Percentiles rank a stretch among this genome's conserved stretches.
Evolutionary conservation across 2,888 invertebrate species (phyloP).

Genomic region (Trissolcus japonicus): DNA sequence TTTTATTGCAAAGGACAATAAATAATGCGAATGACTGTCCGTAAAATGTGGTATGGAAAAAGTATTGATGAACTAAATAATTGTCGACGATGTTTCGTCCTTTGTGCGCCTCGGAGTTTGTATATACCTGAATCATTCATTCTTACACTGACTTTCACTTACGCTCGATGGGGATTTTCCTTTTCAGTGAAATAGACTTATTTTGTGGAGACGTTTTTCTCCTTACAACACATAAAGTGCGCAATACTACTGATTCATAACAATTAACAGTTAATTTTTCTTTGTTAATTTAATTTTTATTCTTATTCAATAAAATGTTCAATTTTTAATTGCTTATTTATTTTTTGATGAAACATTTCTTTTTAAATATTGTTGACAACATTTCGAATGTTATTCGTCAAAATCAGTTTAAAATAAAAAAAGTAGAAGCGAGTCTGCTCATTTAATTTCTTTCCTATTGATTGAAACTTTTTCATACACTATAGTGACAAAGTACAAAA

Average conservation of each 20-base stretch:
- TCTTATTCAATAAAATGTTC: background rate
- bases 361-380: no score
- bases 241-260: no score
- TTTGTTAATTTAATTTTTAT: no score
- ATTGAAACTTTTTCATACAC: no score
- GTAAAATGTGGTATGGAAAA: background rate
- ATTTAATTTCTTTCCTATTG: no score
- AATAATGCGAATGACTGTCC: no score
- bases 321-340: no score
- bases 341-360: no score
- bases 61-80: background rate
- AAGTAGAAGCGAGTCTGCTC: background rate
- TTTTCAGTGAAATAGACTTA: conserved; percentile 53
- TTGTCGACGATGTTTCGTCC: no score
- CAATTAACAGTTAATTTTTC: no score
- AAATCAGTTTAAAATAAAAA: background rate
- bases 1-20: background rate
- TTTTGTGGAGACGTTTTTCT: conserved; percentile 47
- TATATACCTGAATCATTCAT: conserved; percentile 39
- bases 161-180: conserved; percentile 40
- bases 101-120: no score
- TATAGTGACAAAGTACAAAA: conserved; percentile 4
- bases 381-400: no score
- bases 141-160: conserved; percentile 48
- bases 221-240: background rate